These are phyloP conservation scores for Ambastaia sidthimunki DNA, from an alignment of 2,797 vertebrate genomes.

Conservation along the genomic window DNA sequence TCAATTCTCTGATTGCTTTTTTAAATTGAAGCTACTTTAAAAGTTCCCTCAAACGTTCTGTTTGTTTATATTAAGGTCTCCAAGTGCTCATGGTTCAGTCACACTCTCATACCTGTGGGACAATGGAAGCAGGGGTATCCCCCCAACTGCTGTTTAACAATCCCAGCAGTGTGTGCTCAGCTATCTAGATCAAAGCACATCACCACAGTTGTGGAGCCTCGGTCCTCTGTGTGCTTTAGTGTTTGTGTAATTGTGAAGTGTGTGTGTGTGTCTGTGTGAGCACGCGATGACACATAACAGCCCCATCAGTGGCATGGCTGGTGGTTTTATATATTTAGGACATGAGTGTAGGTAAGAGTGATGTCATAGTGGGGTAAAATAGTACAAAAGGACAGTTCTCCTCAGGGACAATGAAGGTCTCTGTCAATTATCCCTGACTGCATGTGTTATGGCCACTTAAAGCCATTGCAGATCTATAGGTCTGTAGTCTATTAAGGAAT, in stretches of 20 bases:
- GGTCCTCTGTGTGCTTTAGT: constrained; percentile 16
- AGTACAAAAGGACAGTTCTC: not conserved
- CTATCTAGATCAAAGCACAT: constrained; percentile 48
- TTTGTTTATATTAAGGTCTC: no score
- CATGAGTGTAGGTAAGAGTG: constrained; percentile 30
- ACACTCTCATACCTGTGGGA: constrained; percentile 20
- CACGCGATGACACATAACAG: not conserved
- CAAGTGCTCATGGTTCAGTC: not conserved
- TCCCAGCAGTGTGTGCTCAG: constrained; percentile 39
- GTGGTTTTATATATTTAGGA: constrained; percentile 35
- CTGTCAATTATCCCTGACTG: constrained; percentile 45
- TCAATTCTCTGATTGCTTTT: no score
- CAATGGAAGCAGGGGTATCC: constrained; percentile 39
- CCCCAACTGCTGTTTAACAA: constrained; percentile 53
- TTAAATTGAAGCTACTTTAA: no score
- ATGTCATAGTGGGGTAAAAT: constrained; percentile 39
- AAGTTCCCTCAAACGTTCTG: no score
- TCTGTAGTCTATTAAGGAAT: not conserved
- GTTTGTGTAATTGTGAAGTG: constrained; percentile 43
- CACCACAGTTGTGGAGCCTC: constrained; percentile 34
- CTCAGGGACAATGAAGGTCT: constrained; percentile 2
- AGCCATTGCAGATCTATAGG: not conserved
- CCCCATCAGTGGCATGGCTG: not conserved
- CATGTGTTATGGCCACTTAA: constrained; percentile 42
- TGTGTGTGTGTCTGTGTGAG: not conserved